These are phyloP conservation scores for Styela clava DNA, from an alignment of 23 tunicate genomes.

Conservation along the genomic window DNA sequence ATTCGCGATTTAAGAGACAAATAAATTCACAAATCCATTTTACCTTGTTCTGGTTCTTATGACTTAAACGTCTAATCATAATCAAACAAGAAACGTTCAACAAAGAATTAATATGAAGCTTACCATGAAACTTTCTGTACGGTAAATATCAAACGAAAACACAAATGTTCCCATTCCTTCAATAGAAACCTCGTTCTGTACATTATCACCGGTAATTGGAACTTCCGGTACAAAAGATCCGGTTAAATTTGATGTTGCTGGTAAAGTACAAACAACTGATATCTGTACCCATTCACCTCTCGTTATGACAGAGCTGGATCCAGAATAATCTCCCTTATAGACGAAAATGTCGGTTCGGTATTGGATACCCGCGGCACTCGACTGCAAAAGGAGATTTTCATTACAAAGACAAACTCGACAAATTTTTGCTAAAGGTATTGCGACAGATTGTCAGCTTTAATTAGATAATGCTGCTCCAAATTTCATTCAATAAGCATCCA, in stretches of 20 bases:
- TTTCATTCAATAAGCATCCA: too few relatives aligned
- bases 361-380: too few relatives aligned
- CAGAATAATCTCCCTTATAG: too few relatives aligned
- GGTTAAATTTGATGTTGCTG: neutral
- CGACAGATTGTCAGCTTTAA: too few relatives aligned
- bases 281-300: neutral
- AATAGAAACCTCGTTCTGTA: neutral
- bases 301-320: neutral
- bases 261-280: neutral
- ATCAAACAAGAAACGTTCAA: too few relatives aligned
- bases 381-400: too few relatives aligned
- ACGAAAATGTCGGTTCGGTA: too few relatives aligned
- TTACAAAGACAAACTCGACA: too few relatives aligned
- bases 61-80: neutral
- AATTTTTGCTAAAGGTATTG: too few relatives aligned
- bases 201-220: neutral
- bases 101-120: too few relatives aligned
- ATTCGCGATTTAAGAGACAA: too few relatives aligned
- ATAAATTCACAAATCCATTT: neutral
- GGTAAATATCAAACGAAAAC: constrained; percentile 5
- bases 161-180: neutral
- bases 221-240: constrained; percentile 4
- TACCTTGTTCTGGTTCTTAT: neutral
- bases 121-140: neutral
- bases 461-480: too few relatives aligned